Evolutionary conservation across 2,888 invertebrate genomes (phyloP).

Genomic region (Oxytorus armatus): DNA sequence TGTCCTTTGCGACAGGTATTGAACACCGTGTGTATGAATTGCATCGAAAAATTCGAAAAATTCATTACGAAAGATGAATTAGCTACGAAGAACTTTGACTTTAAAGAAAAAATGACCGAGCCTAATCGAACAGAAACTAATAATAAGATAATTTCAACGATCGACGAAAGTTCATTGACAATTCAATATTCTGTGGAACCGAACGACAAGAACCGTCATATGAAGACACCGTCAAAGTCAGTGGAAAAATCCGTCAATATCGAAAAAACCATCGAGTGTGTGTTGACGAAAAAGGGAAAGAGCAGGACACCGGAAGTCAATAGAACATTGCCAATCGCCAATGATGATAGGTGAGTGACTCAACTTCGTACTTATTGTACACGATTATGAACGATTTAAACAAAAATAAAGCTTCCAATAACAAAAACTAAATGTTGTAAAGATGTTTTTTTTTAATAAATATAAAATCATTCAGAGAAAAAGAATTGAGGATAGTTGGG

Average conservation of each 20-base stretch:
- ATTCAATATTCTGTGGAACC: conserved; percentile 29
- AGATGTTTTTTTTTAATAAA: neutral
- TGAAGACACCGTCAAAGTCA: neutral
- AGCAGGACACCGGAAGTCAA: neutral
- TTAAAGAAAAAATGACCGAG: neutral
- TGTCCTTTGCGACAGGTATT: conserved; percentile 60
- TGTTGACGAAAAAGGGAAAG: neutral
- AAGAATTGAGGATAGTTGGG: neutral
- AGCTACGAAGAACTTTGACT: neutral
- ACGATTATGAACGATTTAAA: neutral
- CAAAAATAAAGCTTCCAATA: neutral
- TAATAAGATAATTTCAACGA: no score
- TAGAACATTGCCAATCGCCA: neutral
- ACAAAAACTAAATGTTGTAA: neutral
- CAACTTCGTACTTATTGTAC: neutral
- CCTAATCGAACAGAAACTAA: neutral
- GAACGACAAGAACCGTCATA: neutral
- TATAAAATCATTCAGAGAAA: neutral
- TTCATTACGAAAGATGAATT: conserved; percentile 36
- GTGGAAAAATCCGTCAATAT: neutral
- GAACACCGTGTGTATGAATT: conserved; percentile 68
- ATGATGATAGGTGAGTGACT: conserved; percentile 11
- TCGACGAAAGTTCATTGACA: no score
- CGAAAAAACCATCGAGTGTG: neutral
- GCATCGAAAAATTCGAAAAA: conserved; percentile 63